Conservation (phyloP, 2,797 vertebrate genomes). For the Anolis apletophallus region DNA sequence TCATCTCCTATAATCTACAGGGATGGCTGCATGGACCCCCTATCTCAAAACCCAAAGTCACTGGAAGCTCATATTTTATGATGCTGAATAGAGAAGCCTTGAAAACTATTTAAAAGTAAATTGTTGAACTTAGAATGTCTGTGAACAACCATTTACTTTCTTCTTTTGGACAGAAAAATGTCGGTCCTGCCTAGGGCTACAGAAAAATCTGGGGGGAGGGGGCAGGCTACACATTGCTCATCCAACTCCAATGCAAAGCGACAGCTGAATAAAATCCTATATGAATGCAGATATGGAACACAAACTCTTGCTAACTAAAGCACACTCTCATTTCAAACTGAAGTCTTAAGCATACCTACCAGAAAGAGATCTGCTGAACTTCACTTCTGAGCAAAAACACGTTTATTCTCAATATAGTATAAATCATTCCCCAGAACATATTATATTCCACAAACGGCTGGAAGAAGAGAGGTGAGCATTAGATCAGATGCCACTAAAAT, state of each 20-base stretch:
- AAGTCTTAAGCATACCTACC: neutral
- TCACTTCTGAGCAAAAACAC: neutral
- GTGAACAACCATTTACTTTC: too few species aligned
- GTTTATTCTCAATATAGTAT: neutral
- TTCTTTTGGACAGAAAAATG: too few species aligned
- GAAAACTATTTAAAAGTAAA: too few species aligned
- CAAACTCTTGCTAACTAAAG: neutral
- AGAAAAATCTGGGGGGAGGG: too few species aligned
- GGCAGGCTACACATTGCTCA: neutral
- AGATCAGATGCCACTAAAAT: neutral
- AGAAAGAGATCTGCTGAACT: neutral
- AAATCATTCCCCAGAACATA: neutral
- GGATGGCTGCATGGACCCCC: too few species aligned
- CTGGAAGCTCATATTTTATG: too few species aligned
- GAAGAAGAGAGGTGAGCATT: neutral
- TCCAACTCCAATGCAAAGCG: neutral
- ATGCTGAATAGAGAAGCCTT: too few species aligned
- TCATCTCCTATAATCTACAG: too few species aligned
- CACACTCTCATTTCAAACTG: neutral
- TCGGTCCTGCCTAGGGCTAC: too few species aligned
- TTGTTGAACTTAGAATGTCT: too few species aligned
- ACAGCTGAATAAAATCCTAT: neutral
- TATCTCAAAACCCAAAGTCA: too few species aligned
- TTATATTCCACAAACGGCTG: neutral
- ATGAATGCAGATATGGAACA: neutral